phyloP scores from a whole-genome alignment of 1,140 invertebrate species.

The Bradynema listronoti region DNA sequence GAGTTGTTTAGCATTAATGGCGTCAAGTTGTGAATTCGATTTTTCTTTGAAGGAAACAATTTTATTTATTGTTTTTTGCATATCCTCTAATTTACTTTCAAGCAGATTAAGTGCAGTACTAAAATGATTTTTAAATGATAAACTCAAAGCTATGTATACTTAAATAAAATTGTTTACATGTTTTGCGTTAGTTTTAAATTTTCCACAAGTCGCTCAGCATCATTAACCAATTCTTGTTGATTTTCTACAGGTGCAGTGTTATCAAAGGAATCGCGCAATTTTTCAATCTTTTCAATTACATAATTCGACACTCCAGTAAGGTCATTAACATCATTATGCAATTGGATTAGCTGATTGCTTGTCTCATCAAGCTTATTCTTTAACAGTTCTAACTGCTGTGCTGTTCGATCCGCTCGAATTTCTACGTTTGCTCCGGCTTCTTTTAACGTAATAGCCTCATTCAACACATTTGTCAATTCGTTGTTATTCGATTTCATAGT shows the following conservation, averaged over 20 bases:
- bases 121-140: background rate
- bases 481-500: conserved; percentile 24
- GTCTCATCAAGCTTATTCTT: conserved; percentile 32
- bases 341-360: conserved; percentile 6
- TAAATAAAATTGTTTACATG: background rate
- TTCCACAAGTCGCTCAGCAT: conserved; percentile 35
- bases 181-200: conserved; percentile 6
- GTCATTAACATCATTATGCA: conserved; percentile 30
- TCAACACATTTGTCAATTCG: conserved; percentile 22
- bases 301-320: conserved; percentile 32
- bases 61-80: conserved; percentile 1
- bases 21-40: background rate
- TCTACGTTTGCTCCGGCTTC: conserved; percentile 24
- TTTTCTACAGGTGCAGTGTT: conserved; percentile 27
- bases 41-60: conserved; percentile 14
- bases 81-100: too few relatives aligned
- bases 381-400: conserved; percentile 31
- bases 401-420: conserved; percentile 31
- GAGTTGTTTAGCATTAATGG: conserved; percentile 1
- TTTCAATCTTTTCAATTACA: conserved; percentile 15
- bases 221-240: conserved; percentile 25
- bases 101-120: too few relatives aligned
- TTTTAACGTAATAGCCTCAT: conserved; percentile 11
- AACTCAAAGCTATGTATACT: background rate
- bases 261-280: conserved; percentile 22